Percentiles rank a stretch among this genome's conserved stretches.
Conservation (phyloP, 2,888 invertebrate species). For the Dasypogon diadema region DNA sequence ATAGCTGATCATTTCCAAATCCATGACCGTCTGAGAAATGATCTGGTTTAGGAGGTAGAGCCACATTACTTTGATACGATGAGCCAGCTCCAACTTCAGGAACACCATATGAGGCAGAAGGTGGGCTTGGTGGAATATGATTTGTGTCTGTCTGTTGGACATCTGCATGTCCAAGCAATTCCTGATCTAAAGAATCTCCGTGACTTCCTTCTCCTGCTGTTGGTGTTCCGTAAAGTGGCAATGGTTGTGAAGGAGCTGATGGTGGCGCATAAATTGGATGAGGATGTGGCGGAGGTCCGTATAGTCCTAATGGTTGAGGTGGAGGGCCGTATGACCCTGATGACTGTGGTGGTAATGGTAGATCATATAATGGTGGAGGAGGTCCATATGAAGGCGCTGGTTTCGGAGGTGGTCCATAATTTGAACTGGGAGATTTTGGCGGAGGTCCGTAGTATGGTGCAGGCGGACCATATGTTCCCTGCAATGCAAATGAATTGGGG, state of each 20-base stretch:
- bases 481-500: conserved; percentile 65
- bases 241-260: conserved; percentile 59
- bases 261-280: conserved; percentile 53
- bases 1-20: background rate
- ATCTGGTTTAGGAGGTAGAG: conserved; percentile 64
- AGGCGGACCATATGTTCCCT: conserved; percentile 66
- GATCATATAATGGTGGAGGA: conserved; percentile 60
- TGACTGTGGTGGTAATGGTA: conserved; percentile 53
- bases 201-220: background rate
- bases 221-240: conserved; percentile 64
- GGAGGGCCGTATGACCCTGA: conserved; percentile 64
- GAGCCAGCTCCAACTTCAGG: conserved; percentile 58
- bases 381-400: conserved; percentile 61
- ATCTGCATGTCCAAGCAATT: background rate
- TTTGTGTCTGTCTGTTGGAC: conserved; percentile 8
- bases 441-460: conserved; percentile 61
- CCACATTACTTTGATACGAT: conserved; percentile 27
- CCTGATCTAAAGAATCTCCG: conserved; percentile 4
- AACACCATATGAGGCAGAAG: conserved; percentile 55
- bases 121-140: conserved; percentile 20
- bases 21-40: conserved; percentile 61
- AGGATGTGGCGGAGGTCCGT: conserved; percentile 70
- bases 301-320: conserved; percentile 57
- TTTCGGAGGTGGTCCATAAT: conserved; percentile 62
- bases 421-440: conserved; percentile 55